Evolutionary conservation across 2,888 invertebrate genomes (phyloP).

Genomic region (Bruchidius siliquastri): DNA sequence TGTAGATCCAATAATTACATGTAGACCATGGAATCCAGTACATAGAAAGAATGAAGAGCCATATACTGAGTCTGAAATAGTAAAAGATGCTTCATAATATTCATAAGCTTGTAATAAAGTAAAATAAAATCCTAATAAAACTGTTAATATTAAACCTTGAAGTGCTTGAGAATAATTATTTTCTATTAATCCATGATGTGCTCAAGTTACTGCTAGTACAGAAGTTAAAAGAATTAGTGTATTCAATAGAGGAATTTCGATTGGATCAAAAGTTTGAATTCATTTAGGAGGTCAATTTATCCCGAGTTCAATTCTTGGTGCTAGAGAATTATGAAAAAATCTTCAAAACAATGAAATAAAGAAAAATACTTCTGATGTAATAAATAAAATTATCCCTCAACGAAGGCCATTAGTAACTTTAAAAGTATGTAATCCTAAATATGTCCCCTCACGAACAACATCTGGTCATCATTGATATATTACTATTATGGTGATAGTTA

Average conservation of each 20-base stretch:
- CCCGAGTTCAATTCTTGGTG: constrained; percentile 51
- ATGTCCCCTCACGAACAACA: constrained; percentile 61
- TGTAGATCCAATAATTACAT: constrained; percentile 61
- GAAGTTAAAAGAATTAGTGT: constrained; percentile 68
- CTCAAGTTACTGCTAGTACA: constrained; percentile 64
- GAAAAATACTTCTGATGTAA: constrained; percentile 64
- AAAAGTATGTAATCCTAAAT: constrained; percentile 61
- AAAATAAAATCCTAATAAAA: constrained; percentile 62
- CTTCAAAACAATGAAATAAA: constrained; percentile 59
- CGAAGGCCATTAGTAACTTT: constrained; percentile 57
- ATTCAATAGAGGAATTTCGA: constrained; percentile 68
- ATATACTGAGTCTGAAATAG: constrained; percentile 59
- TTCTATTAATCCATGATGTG: constrained; percentile 55
- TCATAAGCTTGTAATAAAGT: constrained; percentile 63
- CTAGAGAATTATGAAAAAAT: constrained; percentile 52
- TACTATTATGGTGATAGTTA: constrained; percentile 48
- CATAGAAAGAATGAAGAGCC: constrained; percentile 68
- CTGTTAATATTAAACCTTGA: constrained; percentile 52
- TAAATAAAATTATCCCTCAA: constrained; percentile 70
- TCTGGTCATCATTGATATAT: constrained; percentile 69
- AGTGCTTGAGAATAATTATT: constrained; percentile 48
- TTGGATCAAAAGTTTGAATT: constrained; percentile 61
- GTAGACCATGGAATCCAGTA: constrained; percentile 71
- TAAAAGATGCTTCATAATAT: constrained; percentile 61
- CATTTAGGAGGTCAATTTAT: constrained; percentile 60